A percentile compares a stretch with the other conserved stretches of the same genome.
Conservation (phyloP, 1,140 invertebrate genomes). For the Hylaeus anthracinus region DNA sequence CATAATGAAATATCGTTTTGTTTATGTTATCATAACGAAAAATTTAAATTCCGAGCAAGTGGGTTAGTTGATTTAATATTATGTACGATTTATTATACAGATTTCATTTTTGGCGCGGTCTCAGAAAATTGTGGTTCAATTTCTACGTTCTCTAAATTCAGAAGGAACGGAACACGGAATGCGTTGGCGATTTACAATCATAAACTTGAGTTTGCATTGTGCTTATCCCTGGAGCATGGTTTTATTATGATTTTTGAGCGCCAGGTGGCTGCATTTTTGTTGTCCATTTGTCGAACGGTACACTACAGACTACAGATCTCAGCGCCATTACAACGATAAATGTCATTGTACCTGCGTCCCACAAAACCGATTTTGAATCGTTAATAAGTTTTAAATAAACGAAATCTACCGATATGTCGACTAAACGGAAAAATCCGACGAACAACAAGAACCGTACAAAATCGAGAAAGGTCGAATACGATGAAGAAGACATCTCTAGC, state of each 20-base stretch:
- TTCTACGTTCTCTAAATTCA: slow-evolving; percentile 2
- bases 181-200: slow-evolving; percentile 63
- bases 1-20: too few species aligned
- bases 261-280: slow-evolving; percentile 71
- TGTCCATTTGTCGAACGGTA: slow-evolving; percentile 54
- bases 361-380: background rate
- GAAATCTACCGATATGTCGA: slow-evolving; percentile 64
- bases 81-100: too few species aligned
- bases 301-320: slow-evolving; percentile 12
- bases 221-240: slow-evolving; percentile 70
- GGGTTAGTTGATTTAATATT: too few species aligned
- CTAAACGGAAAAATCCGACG: slow-evolving; percentile 71
- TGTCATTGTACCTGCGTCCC: slow-evolving; percentile 55
- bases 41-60: too few species aligned
- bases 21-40: too few species aligned
- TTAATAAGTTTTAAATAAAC: slow-evolving; percentile 9
- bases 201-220: slow-evolving; percentile 61
- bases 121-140: background rate
- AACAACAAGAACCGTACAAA: slow-evolving; percentile 75
- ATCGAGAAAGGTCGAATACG: slow-evolving; percentile 76
- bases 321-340: slow-evolving; percentile 72
- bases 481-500: slow-evolving; percentile 79
- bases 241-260: slow-evolving; percentile 75
- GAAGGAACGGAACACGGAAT: slow-evolving; percentile 28
- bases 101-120: background rate